These are phyloP conservation scores for Lepus americanus DNA, from an alignment of 2,113 vertebrate species.

Conservation along the genomic window DNA sequence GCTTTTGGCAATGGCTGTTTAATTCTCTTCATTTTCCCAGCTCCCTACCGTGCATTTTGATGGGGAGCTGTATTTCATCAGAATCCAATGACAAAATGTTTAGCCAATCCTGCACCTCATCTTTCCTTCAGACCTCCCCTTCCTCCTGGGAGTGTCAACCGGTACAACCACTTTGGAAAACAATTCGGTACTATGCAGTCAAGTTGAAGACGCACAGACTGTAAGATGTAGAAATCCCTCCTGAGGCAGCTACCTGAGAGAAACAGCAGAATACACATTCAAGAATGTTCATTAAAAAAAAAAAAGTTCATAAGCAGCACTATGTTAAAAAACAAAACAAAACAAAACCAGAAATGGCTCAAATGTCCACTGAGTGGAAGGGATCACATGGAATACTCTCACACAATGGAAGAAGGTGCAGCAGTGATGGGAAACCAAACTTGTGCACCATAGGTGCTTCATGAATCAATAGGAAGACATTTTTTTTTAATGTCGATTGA, in stretches of 20 bases:
- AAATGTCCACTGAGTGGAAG: neutral
- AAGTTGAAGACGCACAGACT: neutral
- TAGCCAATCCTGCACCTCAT: neutral
- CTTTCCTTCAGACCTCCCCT: neutral
- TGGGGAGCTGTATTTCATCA: neutral
- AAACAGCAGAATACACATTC: neutral
- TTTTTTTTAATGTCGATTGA: constrained; percentile 19
- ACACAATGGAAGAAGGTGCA: neutral
- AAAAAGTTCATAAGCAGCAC: neutral
- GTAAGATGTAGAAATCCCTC: neutral
- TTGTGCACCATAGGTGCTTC: neutral
- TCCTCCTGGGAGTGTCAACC: neutral
- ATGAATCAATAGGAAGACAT: neutral
- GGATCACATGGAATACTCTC: neutral
- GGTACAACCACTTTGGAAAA: neutral
- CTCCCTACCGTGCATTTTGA: neutral
- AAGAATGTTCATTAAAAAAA: neutral
- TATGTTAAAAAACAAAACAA: neutral
- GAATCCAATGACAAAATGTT: neutral
- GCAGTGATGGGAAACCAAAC: constrained; percentile 12
- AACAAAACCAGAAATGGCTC: constrained; percentile 34
- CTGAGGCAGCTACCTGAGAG: neutral
- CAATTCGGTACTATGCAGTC: neutral
- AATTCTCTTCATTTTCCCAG: neutral
- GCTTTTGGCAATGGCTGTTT: neutral